A percentile compares a stretch with the other conserved stretches of the same genome.
Conservation (phyloP, 35 echinoderm and acorn worm species). For the Nesometra sesokonis region DNA sequence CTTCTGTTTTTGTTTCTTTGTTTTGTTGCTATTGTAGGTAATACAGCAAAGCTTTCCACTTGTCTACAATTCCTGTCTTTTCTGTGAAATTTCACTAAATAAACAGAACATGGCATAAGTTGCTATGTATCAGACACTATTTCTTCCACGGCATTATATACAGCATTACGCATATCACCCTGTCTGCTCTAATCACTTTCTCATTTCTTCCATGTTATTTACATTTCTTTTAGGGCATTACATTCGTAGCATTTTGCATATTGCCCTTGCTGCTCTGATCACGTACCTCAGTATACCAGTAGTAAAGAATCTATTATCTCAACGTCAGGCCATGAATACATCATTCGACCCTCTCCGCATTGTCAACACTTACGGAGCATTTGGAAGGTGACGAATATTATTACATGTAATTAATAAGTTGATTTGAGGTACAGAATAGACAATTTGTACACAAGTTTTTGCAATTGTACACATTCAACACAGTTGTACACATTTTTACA, state of each 20-base stretch:
- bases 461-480: too few species aligned
- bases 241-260: conserved; percentile 45
- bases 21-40: too few species aligned
- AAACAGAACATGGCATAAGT: too few species aligned
- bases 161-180: neutral
- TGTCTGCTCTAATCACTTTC: neutral
- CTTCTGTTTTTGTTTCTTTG: too few species aligned
- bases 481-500: too few species aligned
- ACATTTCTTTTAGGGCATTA: conserved; percentile 48
- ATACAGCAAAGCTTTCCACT: too few species aligned
- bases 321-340: conserved; percentile 84
- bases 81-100: too few species aligned
- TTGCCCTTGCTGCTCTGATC: conserved; percentile 56
- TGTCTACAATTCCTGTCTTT: too few species aligned
- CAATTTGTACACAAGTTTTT: too few species aligned
- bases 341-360: conserved; percentile 83
- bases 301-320: conserved; percentile 74
- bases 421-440: too few species aligned
- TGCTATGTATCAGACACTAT: too few species aligned
- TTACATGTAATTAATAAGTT: too few species aligned
- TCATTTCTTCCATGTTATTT: neutral
- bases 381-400: conserved; percentile 65
- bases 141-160: neutral
- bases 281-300: conserved; percentile 84
- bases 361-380: conserved; percentile 97